phyloP scores from a whole-genome alignment of 2,888 invertebrate species.

The Acleris laterana region DNA sequence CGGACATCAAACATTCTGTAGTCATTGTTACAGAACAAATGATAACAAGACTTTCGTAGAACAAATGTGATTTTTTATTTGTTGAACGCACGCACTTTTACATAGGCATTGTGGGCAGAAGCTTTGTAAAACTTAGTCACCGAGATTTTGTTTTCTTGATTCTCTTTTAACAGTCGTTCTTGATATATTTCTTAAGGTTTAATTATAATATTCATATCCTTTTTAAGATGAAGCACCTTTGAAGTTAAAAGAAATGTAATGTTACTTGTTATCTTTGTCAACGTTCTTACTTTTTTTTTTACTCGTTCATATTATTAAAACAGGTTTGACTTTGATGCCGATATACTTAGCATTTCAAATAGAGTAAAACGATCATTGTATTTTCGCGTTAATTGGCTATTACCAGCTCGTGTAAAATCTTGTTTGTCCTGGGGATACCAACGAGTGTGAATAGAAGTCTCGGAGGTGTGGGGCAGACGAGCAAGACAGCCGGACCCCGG shows the following conservation, averaged over 20 bases:
- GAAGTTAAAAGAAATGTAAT: background rate
- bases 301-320: no score
- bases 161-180: conserved; percentile 40
- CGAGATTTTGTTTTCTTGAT: conserved; percentile 47
- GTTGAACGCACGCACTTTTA: conserved; percentile 66
- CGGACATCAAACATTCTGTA: conserved; percentile 76
- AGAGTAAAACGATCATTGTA: no score
- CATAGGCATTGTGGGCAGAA: conserved; percentile 57
- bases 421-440: conserved; percentile 25
- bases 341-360: no score
- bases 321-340: no score
- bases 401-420: conserved; percentile 14
- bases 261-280: no score
- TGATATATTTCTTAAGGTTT: conserved; percentile 20
- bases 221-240: background rate
- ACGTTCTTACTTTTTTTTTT: no score
- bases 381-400: conserved; percentile 1
- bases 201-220: conserved; percentile 6
- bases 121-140: conserved; percentile 45
- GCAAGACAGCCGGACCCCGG: conserved; percentile 55
- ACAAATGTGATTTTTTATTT: conserved; percentile 79
- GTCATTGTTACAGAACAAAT: conserved; percentile 76
- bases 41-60: conserved; percentile 76
- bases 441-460: conserved; percentile 34
- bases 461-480: conserved; percentile 53